phyloP scores from a whole-genome alignment of 1,140 invertebrate species.

The Palaemon carinicauda region DNA sequence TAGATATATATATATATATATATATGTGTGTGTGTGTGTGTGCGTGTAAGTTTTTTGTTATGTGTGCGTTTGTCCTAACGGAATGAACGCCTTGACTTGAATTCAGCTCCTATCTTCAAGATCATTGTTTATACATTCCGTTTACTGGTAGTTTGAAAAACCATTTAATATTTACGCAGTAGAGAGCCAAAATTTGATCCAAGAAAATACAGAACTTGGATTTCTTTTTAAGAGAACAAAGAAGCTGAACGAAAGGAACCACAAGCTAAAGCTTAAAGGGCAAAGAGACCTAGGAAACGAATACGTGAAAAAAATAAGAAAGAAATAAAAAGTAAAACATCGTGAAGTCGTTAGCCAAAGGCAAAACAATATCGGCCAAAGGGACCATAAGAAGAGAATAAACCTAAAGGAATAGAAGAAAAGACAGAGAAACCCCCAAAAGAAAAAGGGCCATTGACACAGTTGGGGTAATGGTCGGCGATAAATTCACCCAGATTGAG shows the following conservation, averaged over 20 bases:
- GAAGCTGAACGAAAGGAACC: neutral
- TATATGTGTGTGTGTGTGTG: no score
- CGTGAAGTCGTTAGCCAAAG: neutral
- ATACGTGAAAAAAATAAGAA: neutral
- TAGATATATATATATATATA: no score
- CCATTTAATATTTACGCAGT: no score
- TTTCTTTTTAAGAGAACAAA: neutral
- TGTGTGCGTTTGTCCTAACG: no score
- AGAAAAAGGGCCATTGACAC: slow-evolving; percentile 45
- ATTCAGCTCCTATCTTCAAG: no score
- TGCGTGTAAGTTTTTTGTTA: no score
- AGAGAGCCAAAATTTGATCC: no score
- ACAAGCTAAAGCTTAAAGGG: neutral
- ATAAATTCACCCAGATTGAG: slow-evolving; percentile 55
- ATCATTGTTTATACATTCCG: no score
- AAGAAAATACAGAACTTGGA: no score
- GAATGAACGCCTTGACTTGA: no score
- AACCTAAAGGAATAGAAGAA: neutral
- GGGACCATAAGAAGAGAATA: neutral
- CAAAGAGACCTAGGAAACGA: neutral
- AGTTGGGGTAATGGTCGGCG: slow-evolving; percentile 43
- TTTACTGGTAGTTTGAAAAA: no score
- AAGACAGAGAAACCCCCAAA: neutral
- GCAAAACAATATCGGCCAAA: neutral
- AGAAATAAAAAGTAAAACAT: neutral